Conservation (phyloP, 37 sponge, comb jelly and placozoan genomes). For the Tethya wilhelma region DNA sequence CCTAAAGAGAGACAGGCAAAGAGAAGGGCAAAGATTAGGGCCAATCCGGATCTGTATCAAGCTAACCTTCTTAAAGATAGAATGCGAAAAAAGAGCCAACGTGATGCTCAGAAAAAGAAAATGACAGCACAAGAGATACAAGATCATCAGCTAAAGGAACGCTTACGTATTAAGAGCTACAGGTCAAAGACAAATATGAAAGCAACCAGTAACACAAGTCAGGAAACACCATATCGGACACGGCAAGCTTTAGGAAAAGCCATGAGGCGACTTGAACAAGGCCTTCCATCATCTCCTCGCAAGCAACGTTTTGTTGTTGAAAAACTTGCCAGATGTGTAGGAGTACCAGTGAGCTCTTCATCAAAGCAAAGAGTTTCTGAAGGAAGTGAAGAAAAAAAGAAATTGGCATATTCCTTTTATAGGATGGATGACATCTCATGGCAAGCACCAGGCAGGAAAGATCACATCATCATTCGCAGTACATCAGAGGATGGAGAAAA, state of each 20-base stretch:
- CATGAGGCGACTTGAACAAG: not conserved
- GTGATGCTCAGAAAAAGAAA: slow-evolving; percentile 21
- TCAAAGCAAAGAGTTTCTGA: no score
- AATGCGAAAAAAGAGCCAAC: slow-evolving; percentile 8
- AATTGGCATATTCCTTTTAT: slow-evolving; percentile 4
- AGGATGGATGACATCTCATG: slow-evolving; percentile 38
- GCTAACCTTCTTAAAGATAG: slow-evolving; percentile 20
- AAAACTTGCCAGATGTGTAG: not conserved
- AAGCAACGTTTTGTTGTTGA: slow-evolving; percentile 4
- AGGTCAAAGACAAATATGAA: slow-evolving; percentile 16
- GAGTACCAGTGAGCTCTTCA: not conserved
- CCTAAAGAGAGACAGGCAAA: not conserved
- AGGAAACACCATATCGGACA: slow-evolving; percentile 23
- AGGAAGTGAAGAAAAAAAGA: slow-evolving; percentile 3
- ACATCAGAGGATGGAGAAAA: slow-evolving; percentile 11
- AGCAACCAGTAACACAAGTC: slow-evolving; percentile 19
- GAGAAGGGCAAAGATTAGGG: slow-evolving; percentile 27
- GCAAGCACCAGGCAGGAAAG: slow-evolving; percentile 49
- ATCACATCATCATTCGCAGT: slow-evolving; percentile 32
- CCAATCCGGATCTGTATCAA: slow-evolving; percentile 21
- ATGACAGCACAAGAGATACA: slow-evolving; percentile 25
- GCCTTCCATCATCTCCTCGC: slow-evolving; percentile 15
- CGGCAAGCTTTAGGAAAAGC: slow-evolving; percentile 5
- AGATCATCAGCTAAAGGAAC: slow-evolving; percentile 31
- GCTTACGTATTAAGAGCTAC: slow-evolving; percentile 13